Conservation (phyloP, 2,888 invertebrate species). For the Hyposoter dolosus region DNA sequence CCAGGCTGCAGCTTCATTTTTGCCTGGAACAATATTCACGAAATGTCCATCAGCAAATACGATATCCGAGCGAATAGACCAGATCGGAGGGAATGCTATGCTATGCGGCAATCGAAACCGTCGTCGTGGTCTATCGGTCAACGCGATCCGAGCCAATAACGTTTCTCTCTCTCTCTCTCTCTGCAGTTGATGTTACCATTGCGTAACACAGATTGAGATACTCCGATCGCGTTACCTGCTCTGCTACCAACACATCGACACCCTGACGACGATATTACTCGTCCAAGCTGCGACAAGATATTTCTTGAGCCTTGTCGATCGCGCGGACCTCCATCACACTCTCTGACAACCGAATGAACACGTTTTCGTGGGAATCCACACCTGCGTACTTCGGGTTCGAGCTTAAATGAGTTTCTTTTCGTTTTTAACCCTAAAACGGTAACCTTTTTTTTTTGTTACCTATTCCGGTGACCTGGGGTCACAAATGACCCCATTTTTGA, state of each 20-base stretch:
- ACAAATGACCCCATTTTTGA: too few relatives aligned
- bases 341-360: conserved; percentile 2
- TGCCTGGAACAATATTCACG: not conserved
- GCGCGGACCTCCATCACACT: not conserved
- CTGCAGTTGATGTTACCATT: conserved; percentile 23
- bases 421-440: too few relatives aligned
- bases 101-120: conserved; percentile 31
- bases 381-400: not conserved
- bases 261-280: conserved; percentile 19
- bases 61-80: not conserved
- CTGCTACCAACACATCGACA: not conserved
- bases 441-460: too few relatives aligned
- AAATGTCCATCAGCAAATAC: not conserved
- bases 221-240: conserved; percentile 36
- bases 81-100: not conserved
- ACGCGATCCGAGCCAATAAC: conserved; percentile 12
- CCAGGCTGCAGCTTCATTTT: not conserved
- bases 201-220: conserved; percentile 40
- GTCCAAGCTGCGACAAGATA: conserved; percentile 6
- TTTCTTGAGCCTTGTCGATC: conserved; percentile 31
- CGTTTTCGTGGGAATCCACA: not conserved
- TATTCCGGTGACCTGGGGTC: too few relatives aligned
- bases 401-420: not conserved
- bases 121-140: conserved; percentile 47
- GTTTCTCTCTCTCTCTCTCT: not conserved